Conservation (phyloP, 2,888 invertebrate genomes). For the Drosophila nr. perissopoda region DNA sequence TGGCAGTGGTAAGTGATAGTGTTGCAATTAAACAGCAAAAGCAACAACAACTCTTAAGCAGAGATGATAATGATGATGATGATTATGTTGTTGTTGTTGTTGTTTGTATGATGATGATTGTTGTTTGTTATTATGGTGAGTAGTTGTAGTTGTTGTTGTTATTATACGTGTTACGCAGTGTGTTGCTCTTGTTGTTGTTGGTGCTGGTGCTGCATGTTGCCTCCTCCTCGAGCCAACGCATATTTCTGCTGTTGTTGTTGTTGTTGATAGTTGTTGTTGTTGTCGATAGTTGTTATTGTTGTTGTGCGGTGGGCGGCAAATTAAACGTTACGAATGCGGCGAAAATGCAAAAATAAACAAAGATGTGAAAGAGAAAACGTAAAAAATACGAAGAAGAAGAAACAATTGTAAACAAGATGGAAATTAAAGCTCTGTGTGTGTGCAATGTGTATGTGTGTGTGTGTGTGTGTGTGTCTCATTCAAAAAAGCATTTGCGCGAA, state of each 20-base stretch:
- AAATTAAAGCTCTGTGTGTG: constrained; percentile 39
- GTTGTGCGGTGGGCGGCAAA: constrained; percentile 42
- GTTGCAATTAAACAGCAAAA: constrained; percentile 33
- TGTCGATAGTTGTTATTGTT: constrained; percentile 22
- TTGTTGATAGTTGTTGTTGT: constrained; percentile 12
- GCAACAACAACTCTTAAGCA: constrained; percentile 22
- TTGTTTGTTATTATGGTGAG: constrained; percentile 21
- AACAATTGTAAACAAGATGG: constrained; percentile 46
- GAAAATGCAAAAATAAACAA: constrained; percentile 54
- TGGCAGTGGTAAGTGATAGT: constrained; percentile 1
- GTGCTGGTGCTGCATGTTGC: constrained; percentile 47
- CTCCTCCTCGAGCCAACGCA: constrained; percentile 48
- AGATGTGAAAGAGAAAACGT: constrained; percentile 56
- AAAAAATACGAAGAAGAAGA: constrained; percentile 25
- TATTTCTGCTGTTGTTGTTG: constrained; percentile 41
- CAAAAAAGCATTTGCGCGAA: constrained; percentile 46
- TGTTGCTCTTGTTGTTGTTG: constrained; percentile 25
- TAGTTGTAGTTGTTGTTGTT: constrained; percentile 6
- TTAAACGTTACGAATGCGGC: constrained; percentile 61
- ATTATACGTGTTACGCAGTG: constrained; percentile 20
- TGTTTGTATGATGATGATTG: constrained; percentile 4
- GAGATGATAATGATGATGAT: constrained; percentile 23
- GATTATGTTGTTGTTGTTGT: constrained; percentile 18
- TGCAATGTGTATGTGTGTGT: constrained; percentile 2
- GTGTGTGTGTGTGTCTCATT: constrained; percentile 1